Base-by-base conservation (phyloP, 2,888 invertebrate species). In the Synergus laeviventris region DNA sequence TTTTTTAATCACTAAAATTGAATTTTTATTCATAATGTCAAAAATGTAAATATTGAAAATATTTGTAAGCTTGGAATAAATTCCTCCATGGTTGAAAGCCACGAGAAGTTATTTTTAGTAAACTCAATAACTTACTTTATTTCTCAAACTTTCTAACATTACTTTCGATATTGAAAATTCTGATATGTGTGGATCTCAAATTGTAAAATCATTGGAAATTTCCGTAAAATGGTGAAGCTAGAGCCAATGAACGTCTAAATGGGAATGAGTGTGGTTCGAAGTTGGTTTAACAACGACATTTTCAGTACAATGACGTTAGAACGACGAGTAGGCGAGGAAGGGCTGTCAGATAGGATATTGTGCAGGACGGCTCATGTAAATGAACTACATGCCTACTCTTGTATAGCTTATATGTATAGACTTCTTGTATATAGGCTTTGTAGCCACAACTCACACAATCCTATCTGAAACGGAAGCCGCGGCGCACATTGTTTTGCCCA, bases 391-490 rank as follows among this genome's bases (percentile, higher is more conserved):
- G 54, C 61, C 62, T 54, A 24, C 45, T 18, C 45, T 11, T 38
- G n/a, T 56, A 74, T 39, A 64, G 31, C 18, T 56, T 73, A 74
- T 74, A 76, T 76, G 78, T 77, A 79, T 77, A 77, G 60, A 49
- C n/a, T 31, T 49, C 70, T 49, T n/a, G 31, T 54, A 70, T 38
- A 56, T 77, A 81, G 79, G 74, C 78, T 80, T 81, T 76, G 79
- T 80, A 80, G 74, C 76, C 79, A 78, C 73, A 76, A 76, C 74
- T 79, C 74, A 62, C 74, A 87, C 86, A 89, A 90, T 90, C 87
- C 84, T 90, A 89, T 89, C 90, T 87, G 86, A 76, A 89, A 86
- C 89, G 90, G 90, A 90, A 89, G 86, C 86, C 85, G 82, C 86
- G 82, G 84, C 84, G 82, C 76, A 86, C 84, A 89, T 90, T 90